Evolutionary conservation across 2,888 invertebrate species (phyloP), one percentile per base, ranked within the genome.

Genomic region (Ophonus ardosiacus): DNA sequence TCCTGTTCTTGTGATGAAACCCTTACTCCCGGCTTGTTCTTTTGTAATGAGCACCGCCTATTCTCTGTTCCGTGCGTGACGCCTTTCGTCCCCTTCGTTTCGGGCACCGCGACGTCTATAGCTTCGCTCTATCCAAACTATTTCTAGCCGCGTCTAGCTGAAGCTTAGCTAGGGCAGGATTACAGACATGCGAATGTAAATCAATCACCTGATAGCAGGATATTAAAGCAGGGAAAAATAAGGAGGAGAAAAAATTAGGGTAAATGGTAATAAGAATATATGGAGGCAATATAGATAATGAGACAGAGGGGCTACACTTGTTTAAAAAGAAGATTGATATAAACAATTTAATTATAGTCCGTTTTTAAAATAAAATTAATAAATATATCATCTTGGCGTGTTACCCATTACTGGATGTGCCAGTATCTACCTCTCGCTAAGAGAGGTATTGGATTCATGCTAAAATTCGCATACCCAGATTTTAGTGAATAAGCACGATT

Each of bases 141-240:
- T 76, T 84, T 84, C 63, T 76, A 65, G 51, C 76, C 63, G 78
- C 65, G 65, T 51, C 43, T 51, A 51, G 43, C 43, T 51, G 8
- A 5, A 10, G 43, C 43, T 51, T 51, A 51, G 43, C 43, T 51
- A 51, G 43, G 43, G 43, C 43, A 8, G 43, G 43, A 51, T 51
- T 51, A 51, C 43, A 51, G 43, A 51, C 84, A 84, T 63, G 84
- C 84, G 78, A 78, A n/a, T 61, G 63, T 85, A 85, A 85, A 85
- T 85, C 85, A 85, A 85, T 85, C 85, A 85, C 15, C 18, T 56
- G 85, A 85, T 85, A 80, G 85, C 80, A 79, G 85, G 85, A 85
- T 85, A 85, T 85, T 85, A 85, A 80, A 85, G 80, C 68, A 68
- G 68, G 40, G 68, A 51, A 84, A 84, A 84, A 84, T 38, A 61